Evolutionary conservation across 2,113 vertebrate species (phyloP), one percentile per base, ranked within the genome.

Genomic region (Thunnus thynnus): DNA sequence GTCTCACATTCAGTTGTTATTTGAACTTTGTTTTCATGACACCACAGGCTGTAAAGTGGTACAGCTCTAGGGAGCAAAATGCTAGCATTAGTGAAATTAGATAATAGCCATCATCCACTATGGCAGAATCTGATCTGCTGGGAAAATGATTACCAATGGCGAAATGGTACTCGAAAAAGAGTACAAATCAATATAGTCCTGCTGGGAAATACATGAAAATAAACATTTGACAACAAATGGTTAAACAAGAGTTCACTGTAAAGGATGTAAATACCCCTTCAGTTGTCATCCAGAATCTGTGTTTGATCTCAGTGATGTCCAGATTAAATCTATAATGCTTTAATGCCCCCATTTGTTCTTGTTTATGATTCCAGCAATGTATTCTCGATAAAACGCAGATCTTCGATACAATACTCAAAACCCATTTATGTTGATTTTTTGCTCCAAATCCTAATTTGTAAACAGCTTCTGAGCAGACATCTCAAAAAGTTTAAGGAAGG

Each of bases 121-220:
- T 55, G 71, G 76, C 86, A 85, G 84, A 91, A 92, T 85, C 51
- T 82, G 89, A 94, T 90, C 86, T 69, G 91, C 83, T 82, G 90
- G 87, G 85, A 78, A 83, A 89, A 74, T 67, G 76, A 82, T 72
- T 56, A 75, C 75, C 76, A 22, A 66, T 27, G 50, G 62, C 56
- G 74, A 73, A 16, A 75, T 54, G 57, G 27, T 52, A 60, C 54
- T 58, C 51, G 73, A 65, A 20, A 84, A 84, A 84, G 63, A 76
- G 80, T 4, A 74, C 51, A 79, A 86, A 92, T 91, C 89, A 78
- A 92, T 90, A 71, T 4, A 67, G 4, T 36, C 41, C 48, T 80
- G 74, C 68, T 52, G 44, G 69, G 69, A 86, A 87, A 78, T 57
- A 78, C 50, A 78, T 11, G 41, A 60, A 30, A 78, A 76, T 11